Conservation (phyloP, 2,888 invertebrate genomes). For the Thalpophila matura region DNA sequence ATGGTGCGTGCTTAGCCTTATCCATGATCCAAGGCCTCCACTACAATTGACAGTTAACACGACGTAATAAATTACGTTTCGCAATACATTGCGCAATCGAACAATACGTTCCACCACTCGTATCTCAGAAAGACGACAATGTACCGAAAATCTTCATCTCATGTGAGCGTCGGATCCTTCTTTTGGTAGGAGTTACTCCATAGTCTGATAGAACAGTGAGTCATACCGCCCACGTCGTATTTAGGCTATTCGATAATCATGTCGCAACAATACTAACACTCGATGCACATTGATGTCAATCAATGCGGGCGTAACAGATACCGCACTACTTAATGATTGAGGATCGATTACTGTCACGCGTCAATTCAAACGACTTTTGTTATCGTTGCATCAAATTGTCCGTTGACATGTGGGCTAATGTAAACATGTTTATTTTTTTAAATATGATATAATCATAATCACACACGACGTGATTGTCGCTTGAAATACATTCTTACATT, state of each 20-base stretch:
- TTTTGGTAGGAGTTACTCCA: slow-evolving; percentile 23
- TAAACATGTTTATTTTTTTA: slow-evolving; percentile 28
- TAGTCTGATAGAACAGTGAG: slow-evolving; percentile 57
- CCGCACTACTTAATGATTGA: slow-evolving; percentile 65
- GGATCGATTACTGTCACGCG: slow-evolving; percentile 69
- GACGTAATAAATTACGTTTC: slow-evolving; percentile 28
- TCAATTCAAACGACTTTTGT: slow-evolving; percentile 60
- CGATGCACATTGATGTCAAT: slow-evolving; percentile 75
- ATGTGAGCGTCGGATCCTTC: background rate
- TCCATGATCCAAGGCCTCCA: slow-evolving; percentile 47
- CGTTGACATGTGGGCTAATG: slow-evolving; percentile 39
- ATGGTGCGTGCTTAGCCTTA: slow-evolving; percentile 52
- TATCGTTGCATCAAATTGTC: slow-evolving; percentile 54
- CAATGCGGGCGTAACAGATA: slow-evolving; percentile 76
- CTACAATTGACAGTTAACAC: slow-evolving; percentile 42
- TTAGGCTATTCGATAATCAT: slow-evolving; percentile 77
- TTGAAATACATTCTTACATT: slow-evolving; percentile 15
- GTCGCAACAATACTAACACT: slow-evolving; percentile 73
- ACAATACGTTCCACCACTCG: background rate
- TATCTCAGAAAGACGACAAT: slow-evolving; percentile 2
- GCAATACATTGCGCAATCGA: slow-evolving; percentile 38
- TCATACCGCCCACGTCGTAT: slow-evolving; percentile 76
- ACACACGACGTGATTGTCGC: background rate
- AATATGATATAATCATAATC: slow-evolving; percentile 18
- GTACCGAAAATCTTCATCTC: slow-evolving; percentile 7